Evolutionary conservation across 2,797 vertebrate genomes (phyloP).

Genomic region (Anomalospiza imberbis): DNA sequence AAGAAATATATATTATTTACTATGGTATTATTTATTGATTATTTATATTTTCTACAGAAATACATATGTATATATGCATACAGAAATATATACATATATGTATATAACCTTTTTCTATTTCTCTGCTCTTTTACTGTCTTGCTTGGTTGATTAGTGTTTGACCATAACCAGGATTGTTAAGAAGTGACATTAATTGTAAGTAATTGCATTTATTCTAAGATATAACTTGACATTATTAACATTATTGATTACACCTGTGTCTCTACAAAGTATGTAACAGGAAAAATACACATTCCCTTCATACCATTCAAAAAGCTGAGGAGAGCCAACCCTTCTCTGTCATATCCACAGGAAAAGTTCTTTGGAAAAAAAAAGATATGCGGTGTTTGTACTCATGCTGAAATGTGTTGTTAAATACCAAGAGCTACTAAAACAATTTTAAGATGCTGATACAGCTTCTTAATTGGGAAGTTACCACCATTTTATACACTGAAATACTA

Average conservation of each 20-base stretch:
- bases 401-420: background rate
- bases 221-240: background rate
- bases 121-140: background rate
- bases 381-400: background rate
- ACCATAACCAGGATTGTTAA: background rate
- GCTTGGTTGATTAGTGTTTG: background rate
- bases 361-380: background rate
- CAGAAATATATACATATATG: background rate
- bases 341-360: background rate
- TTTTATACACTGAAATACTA: background rate
- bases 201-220: constrained; percentile 37
- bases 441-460: background rate
- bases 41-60: constrained; percentile 15
- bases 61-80: background rate
- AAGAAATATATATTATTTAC: background rate
- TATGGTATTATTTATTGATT: background rate
- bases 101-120: background rate
- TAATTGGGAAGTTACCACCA: background rate
- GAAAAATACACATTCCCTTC: background rate
- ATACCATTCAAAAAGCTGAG: background rate
- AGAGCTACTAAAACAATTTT: background rate
- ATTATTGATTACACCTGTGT: background rate
- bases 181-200: background rate
- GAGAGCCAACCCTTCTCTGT: background rate
- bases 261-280: constrained; percentile 11